These are phyloP conservation scores for Phengaris arion DNA, from an alignment of 2,888 invertebrate species.

Conservation along the genomic window DNA sequence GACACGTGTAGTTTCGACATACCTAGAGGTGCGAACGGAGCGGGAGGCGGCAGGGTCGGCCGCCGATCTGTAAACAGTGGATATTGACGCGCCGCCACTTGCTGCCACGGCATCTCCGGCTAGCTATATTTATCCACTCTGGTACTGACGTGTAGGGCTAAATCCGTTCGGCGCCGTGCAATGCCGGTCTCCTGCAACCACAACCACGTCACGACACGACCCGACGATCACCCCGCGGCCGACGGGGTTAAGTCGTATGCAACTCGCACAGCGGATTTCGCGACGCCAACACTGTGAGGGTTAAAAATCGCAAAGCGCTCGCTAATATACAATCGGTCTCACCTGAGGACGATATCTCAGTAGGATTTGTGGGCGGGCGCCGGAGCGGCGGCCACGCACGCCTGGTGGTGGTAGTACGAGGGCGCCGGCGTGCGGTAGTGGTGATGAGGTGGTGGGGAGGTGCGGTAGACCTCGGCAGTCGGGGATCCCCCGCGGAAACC, in stretches of 20 bases:
- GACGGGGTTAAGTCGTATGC: constrained; percentile 51
- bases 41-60: constrained; percentile 74
- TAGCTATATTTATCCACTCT: constrained; percentile 75
- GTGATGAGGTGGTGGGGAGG: constrained; percentile 71
- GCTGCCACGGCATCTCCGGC: constrained; percentile 71
- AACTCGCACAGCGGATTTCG: constrained; percentile 58
- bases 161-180: constrained; percentile 74
- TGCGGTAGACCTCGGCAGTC: constrained; percentile 64
- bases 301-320: constrained; percentile 57
- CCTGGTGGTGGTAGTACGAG: constrained; percentile 80
- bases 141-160: constrained; percentile 73
- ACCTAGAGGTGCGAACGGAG: constrained; percentile 69
- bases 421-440: constrained; percentile 72
- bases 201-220: constrained; percentile 71
- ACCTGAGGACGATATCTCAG: constrained; percentile 70
- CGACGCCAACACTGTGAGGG: constrained; percentile 47
- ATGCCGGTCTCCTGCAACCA: constrained; percentile 76
- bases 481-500: constrained; percentile 73
- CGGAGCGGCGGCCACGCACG: constrained; percentile 78
- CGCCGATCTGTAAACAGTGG: constrained; percentile 77
- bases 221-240: constrained; percentile 53
- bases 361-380: constrained; percentile 74
- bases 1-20: constrained; percentile 62
- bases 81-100: constrained; percentile 75
- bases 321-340: constrained; percentile 45